Evolutionary conservation across 2,797 vertebrate species (phyloP).

Genomic region (Rhabdomys pumilio): DNA sequence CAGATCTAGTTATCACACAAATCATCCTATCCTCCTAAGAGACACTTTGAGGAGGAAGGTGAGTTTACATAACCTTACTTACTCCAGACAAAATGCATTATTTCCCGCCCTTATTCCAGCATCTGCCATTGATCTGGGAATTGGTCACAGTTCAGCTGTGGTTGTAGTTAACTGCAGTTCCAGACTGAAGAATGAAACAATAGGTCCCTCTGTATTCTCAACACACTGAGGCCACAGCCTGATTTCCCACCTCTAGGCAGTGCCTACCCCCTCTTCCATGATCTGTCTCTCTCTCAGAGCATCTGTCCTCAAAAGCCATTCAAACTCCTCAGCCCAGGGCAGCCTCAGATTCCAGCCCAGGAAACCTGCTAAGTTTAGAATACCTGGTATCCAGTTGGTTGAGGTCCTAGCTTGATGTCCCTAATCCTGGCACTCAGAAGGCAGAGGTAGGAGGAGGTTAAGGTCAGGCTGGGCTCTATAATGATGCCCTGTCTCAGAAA

Average conservation of each 20-base stretch:
- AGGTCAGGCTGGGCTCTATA: background rate
- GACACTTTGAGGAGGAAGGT: background rate
- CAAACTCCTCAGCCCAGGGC: background rate
- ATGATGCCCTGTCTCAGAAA: background rate
- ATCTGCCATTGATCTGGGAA: conserved; percentile 62
- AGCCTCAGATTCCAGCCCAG: background rate
- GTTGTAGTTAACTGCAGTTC: conserved; percentile 2
- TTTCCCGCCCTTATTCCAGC: background rate
- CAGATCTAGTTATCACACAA: background rate
- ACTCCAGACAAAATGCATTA: background rate
- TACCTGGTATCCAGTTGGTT: background rate
- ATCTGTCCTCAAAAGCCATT: background rate
- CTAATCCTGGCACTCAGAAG: background rate
- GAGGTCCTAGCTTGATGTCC: background rate
- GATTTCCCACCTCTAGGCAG: background rate
- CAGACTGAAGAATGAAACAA: conserved; percentile 43
- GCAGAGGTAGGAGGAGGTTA: background rate
- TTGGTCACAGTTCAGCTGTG: conserved; percentile 35
- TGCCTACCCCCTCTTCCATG: background rate
- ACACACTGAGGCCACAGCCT: background rate
- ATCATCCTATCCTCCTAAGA: background rate
- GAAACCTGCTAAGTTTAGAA: background rate
- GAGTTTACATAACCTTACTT: conserved; percentile 9
- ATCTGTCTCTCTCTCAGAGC: background rate
- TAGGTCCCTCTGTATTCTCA: conserved; percentile 63